phyloP scores from a whole-genome alignment of 2,113 vertebrate species.

The Elephas maximus region DNA sequence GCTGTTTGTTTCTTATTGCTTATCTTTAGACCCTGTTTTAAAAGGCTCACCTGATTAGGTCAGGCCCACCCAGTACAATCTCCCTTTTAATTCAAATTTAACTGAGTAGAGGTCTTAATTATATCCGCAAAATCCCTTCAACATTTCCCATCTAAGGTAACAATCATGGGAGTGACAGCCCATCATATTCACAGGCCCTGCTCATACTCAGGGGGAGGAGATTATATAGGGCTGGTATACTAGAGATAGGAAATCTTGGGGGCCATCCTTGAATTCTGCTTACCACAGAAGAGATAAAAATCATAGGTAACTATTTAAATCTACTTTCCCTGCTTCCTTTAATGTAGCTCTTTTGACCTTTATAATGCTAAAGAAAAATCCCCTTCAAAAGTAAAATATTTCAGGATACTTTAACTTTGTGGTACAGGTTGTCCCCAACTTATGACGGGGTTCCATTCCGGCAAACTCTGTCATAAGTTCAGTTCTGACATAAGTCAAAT shows the following conservation, averaged over 20 bases:
- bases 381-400: background rate
- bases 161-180: background rate
- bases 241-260: background rate
- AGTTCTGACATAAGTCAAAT: no score
- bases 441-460: no score
- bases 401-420: slow-evolving; percentile 36
- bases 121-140: background rate
- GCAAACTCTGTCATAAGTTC: no score
- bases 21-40: background rate
- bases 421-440: background rate
- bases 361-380: background rate
- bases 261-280: background rate
- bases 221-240: background rate
- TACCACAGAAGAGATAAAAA: background rate
- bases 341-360: background rate
- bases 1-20: background rate
- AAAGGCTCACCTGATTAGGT: background rate
- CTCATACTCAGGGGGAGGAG: background rate
- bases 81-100: slow-evolving; percentile 15
- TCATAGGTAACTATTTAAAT: background rate
- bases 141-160: background rate
- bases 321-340: background rate
- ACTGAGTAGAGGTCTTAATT: background rate
- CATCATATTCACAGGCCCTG: background rate
- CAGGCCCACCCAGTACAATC: background rate